A percentile compares a stretch with the other conserved stretches of the same genome.
These are phyloP conservation scores for Dipus sagitta DNA, from an alignment of 2,797 vertebrate genomes.

Conservation along the genomic window DNA sequence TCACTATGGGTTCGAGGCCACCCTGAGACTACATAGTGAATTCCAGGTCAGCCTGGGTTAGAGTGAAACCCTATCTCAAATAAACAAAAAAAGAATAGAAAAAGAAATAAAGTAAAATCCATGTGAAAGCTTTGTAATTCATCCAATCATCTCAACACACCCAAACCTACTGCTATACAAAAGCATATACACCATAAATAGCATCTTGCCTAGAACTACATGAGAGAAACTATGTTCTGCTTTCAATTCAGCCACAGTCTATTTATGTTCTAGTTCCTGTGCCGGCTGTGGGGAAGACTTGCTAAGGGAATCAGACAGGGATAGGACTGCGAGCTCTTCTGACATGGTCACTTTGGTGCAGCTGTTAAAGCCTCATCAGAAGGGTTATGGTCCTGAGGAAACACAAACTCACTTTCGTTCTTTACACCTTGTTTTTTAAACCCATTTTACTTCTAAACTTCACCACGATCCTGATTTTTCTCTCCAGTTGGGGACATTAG, in stretches of 20 bases:
- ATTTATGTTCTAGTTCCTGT: not conserved
- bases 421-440: not conserved
- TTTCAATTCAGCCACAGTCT: constrained; percentile 51
- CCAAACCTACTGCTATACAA: constrained; percentile 4
- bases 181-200: not conserved
- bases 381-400: constrained; percentile 11
- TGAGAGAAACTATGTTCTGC: not conserved
- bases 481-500: not conserved
- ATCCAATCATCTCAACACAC: constrained; percentile 22
- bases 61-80: no score
- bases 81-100: not conserved
- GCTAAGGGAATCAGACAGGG: not conserved
- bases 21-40: no score
- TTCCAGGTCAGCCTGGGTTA: no score
- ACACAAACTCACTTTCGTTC: not conserved
- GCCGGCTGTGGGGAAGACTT: not conserved
- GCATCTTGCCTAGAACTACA: constrained; percentile 15
- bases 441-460: not conserved
- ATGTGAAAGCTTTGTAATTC: not conserved
- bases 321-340: not conserved
- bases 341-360: not conserved
- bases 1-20: no score
- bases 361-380: constrained; percentile 7
- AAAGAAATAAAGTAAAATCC: not conserved
- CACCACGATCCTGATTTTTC: not conserved